Evolutionary conservation across 2,888 invertebrate species (phyloP), one percentile per base, ranked within the genome.

Genomic region (Geophilus truncorum): DNA sequence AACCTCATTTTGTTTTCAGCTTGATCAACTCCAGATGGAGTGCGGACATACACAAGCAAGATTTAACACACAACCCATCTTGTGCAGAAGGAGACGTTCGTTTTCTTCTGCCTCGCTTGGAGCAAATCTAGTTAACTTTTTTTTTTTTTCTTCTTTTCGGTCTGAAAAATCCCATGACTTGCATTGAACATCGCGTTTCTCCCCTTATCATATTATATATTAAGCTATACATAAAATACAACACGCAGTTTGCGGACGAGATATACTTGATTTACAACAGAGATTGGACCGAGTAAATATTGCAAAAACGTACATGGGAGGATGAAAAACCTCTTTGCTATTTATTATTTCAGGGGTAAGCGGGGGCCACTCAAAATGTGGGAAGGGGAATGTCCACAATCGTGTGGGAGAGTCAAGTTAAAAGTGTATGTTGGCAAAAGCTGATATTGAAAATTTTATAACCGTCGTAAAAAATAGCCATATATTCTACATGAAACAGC

Each of bases 1-100:
- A 70, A 70, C 70, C 70, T 70, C 70, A 70, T 70, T 70, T 70
- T 70, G 70, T 70, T 70, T 70, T 70, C 70, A 70, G 70, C 70
- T 70, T 70, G 70, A 70, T 70, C 70, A 70, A 70, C 70, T 70
- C 70, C 70, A 70, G 70, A 70, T 70, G 70, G 70, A 70, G 70
- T 70, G 70, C 25, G 70, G 70, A 70, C 70, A 70, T 70, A 70
- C 70, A 70, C 70, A 70, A 70, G 70, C 70, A 70, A 70, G 70
- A 70, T 70, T 70, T 70, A 70, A 70, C 70, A 70, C 70, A 25
- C 70, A 70, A 23, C 70, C 70, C 70, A 70, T 70, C 70, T 70
- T 25, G 25, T 70, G 70, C 70, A 70, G 70, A 23, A 70, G 70
- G 28, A 62, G 62, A 62, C 23, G 25, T 62, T 62, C 70, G 70